A percentile compares a stretch with the other conserved stretches of the same genome.
Evolutionary conservation across 2,113 vertebrate species (phyloP).

Genomic region (Arizona elegans): DNA sequence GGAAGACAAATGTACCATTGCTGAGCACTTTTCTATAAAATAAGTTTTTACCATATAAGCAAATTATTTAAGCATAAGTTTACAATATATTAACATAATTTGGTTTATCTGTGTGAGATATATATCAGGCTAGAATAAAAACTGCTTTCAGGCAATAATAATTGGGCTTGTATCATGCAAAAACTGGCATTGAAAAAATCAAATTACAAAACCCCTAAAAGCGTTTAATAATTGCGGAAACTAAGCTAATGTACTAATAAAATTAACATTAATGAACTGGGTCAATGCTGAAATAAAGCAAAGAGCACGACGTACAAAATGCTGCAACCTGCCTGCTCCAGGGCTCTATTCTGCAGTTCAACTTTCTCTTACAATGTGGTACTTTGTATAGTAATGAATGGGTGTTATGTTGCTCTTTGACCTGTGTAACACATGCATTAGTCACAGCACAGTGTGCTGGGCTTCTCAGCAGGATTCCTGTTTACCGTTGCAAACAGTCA

Average conservation of each 20-base stretch:
- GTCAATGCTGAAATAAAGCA: constrained; percentile 45
- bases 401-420: constrained; percentile 54
- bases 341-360: constrained; percentile 5
- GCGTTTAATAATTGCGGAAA: constrained; percentile 62
- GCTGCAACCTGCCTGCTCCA: constrained; percentile 8
- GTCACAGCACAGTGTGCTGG: constrained; percentile 31
- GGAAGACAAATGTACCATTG: neutral
- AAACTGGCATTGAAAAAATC: constrained; percentile 60
- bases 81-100: constrained; percentile 56
- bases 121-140: constrained; percentile 62
- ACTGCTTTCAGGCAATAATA: constrained; percentile 53
- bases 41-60: constrained; percentile 24
- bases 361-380: constrained; percentile 1
- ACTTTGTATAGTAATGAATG: constrained; percentile 32
- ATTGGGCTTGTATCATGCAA: constrained; percentile 46
- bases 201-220: constrained; percentile 55
- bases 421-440: constrained; percentile 49
- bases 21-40: neutral
- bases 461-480: neutral
- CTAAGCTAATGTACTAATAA: constrained; percentile 55
- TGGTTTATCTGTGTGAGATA: constrained; percentile 56
- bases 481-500: constrained; percentile 35
- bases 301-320: constrained; percentile 37
- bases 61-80: constrained; percentile 52
- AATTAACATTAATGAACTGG: constrained; percentile 58